A percentile compares a stretch with the other conserved stretches of the same genome.
phyloP scores from a whole-genome alignment of 2,888 invertebrate species.

The Malthinus seriepunctatus region DNA sequence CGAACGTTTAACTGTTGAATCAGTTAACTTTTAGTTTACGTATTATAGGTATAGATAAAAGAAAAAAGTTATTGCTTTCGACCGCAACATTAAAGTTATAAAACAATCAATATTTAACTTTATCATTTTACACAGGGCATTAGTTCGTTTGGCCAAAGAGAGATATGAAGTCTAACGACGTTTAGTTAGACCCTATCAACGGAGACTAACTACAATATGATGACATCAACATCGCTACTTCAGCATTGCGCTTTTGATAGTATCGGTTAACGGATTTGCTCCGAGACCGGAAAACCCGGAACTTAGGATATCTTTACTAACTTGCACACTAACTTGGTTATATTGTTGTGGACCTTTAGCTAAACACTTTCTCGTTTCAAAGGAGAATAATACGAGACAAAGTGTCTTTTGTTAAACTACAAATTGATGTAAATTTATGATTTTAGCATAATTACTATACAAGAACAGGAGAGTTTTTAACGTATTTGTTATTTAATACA shows the following conservation, averaged over 20 bases:
- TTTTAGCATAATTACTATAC: constrained; percentile 1
- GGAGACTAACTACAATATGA: constrained; percentile 28
- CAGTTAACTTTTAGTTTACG: too few relatives aligned
- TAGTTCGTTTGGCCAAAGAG: constrained; percentile 29
- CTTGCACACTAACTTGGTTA: constrained; percentile 29
- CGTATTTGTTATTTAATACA: constrained; percentile 1
- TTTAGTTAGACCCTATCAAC: constrained; percentile 33
- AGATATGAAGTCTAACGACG: constrained; percentile 34
- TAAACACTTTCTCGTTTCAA: constrained; percentile 29
- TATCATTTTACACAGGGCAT: constrained; percentile 32
- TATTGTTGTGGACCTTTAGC: constrained; percentile 29
- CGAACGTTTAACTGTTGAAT: too few relatives aligned
- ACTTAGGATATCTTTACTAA: constrained; percentile 35
- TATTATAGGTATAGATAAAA: neutral
- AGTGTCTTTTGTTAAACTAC: constrained; percentile 22
- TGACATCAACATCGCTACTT: constrained; percentile 30
- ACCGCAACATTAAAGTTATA: constrained; percentile 27
- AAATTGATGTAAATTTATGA: constrained; percentile 19
- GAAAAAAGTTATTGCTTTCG: constrained; percentile 11
- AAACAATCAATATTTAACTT: constrained; percentile 32
- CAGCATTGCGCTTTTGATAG: constrained; percentile 32
- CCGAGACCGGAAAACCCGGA: constrained; percentile 35
- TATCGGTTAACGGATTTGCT: constrained; percentile 35
- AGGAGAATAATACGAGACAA: constrained; percentile 24
- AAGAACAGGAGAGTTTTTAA: neutral